Percentiles rank a stretch among this genome's conserved stretches.
Evolutionary conservation across 2,797 vertebrate genomes (phyloP).

Genomic region (Australoheros facetus): DNA sequence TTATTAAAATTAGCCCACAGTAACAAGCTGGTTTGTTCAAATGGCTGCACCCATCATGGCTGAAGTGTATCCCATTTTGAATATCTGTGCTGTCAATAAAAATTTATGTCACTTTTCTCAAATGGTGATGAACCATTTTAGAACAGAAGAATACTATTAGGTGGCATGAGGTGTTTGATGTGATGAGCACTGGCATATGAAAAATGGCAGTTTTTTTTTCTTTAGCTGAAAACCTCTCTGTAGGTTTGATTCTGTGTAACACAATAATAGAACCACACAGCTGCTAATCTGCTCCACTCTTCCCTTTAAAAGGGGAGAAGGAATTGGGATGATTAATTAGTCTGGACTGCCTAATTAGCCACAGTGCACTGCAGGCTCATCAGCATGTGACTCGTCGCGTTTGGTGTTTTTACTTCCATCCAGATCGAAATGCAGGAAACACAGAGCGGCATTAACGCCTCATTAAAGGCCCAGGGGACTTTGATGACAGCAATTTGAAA

Average conservation of each 20-base stretch:
- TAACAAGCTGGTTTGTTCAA: not conserved
- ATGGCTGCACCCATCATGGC: not conserved
- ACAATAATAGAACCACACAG: slow-evolving; percentile 21
- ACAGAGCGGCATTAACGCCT: slow-evolving; percentile 21
- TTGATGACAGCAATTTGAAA: slow-evolving; percentile 34
- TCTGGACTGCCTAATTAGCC: slow-evolving; percentile 55
- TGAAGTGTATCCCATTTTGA: not conserved
- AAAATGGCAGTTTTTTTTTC: not conserved
- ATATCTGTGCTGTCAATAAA: not conserved
- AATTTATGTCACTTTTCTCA: not conserved
- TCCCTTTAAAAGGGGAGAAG: slow-evolving; percentile 14
- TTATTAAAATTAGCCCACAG: not conserved
- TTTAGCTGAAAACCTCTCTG: not conserved
- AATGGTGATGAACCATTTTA: not conserved
- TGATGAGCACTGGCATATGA: slow-evolving; percentile 11
- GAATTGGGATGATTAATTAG: slow-evolving; percentile 51
- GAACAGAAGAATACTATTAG: not conserved
- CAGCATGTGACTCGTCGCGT: slow-evolving; percentile 22
- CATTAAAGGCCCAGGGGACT: slow-evolving; percentile 35
- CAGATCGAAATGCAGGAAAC: slow-evolving; percentile 26
- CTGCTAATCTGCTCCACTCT: slow-evolving; percentile 19
- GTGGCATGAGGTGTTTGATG: not conserved
- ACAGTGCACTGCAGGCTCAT: slow-evolving; percentile 49
- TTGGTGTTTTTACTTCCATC: slow-evolving; percentile 22
- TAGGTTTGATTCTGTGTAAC: slow-evolving; percentile 15